A percentile compares a stretch with the other conserved stretches of the same genome.
Conservation (phyloP, 2,113 vertebrate genomes). For the Ciconia maguari region DNA sequence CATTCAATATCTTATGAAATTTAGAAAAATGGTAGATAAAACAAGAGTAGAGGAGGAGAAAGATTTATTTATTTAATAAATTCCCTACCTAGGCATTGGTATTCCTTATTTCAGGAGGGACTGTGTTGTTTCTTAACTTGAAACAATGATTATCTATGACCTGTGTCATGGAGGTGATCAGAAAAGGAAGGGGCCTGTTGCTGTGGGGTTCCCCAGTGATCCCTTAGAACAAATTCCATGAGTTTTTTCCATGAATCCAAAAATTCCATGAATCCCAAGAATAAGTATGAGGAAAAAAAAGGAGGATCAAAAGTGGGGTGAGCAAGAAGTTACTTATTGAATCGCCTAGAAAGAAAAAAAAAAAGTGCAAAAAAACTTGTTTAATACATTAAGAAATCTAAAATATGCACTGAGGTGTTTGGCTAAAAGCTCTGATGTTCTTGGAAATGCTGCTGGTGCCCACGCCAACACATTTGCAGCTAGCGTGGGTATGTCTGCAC, state of each 20-base stretch:
- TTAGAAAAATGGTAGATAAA: background rate
- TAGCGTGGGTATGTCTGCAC: background rate
- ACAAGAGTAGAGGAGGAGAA: background rate
- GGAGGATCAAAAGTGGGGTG: background rate
- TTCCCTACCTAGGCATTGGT: background rate
- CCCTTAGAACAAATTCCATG: background rate
- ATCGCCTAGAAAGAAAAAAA: background rate
- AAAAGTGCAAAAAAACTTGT: background rate
- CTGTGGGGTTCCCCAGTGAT: background rate
- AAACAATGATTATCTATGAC: background rate
- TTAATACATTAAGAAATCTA: background rate
- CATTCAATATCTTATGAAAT: background rate
- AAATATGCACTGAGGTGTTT: background rate
- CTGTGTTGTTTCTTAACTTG: background rate
- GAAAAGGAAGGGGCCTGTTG: background rate
- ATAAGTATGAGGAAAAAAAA: background rate
- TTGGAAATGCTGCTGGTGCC: background rate
- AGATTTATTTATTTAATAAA: background rate
- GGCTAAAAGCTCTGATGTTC: background rate
- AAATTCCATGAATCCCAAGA: background rate
- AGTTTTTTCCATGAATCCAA: too few species aligned
- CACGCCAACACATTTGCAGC: background rate
- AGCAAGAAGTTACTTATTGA: background rate
- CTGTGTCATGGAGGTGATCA: background rate
- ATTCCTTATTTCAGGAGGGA: background rate